phyloP scores from a whole-genome alignment of 2,888 invertebrate genomes.

The Tipula vernalis region DNA sequence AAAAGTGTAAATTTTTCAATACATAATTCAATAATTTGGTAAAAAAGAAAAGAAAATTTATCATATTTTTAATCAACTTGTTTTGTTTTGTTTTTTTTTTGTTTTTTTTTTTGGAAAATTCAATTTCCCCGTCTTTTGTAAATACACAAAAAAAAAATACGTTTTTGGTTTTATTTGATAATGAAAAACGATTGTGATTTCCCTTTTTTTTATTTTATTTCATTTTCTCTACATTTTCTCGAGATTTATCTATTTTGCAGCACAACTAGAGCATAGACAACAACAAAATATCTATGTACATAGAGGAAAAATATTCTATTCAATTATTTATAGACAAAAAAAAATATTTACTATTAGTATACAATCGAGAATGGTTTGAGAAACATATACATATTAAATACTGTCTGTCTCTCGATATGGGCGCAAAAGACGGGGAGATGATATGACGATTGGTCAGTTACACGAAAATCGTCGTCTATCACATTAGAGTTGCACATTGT shows the following conservation, averaged over 20 bases:
- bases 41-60: background rate
- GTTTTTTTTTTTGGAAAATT: background rate
- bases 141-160: background rate
- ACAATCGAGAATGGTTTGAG: background rate
- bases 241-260: background rate
- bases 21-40: background rate
- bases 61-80: background rate
- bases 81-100: background rate
- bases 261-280: background rate
- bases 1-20: background rate
- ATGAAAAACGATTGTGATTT: conserved; percentile 4
- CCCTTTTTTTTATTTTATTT: background rate
- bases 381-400: background rate
- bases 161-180: background rate
- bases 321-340: background rate
- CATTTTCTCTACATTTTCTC: background rate
- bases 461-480: background rate
- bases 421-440: background rate
- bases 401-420: background rate
- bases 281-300: background rate
- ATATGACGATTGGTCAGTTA: background rate
- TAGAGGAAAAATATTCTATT: background rate
- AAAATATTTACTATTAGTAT: background rate
- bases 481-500: background rate
- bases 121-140: conserved; percentile 4